Conservation (phyloP, 2,113 vertebrate genomes). For the Proteles cristata region DNA sequence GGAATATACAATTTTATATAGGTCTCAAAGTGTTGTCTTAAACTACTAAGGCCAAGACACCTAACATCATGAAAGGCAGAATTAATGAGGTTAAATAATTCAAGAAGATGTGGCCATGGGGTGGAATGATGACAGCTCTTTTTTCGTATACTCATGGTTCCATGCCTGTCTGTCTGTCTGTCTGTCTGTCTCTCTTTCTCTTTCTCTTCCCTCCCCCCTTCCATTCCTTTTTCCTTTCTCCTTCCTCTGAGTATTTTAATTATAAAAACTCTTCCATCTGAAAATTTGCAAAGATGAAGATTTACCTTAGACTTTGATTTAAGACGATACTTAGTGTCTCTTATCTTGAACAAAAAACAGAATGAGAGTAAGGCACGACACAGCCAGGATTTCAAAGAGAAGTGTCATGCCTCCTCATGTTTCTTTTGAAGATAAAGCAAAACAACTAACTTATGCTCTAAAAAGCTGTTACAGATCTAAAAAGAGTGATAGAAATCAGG, state of each 20-base stretch:
- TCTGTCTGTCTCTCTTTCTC: background rate
- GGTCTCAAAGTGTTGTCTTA: background rate
- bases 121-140: background rate
- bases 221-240: background rate
- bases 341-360: background rate
- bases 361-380: background rate
- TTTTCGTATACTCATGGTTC: background rate
- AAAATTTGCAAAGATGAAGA: background rate
- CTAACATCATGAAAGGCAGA: background rate
- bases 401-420: background rate
- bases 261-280: background rate
- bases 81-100: background rate
- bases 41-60: background rate
- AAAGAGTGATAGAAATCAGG: background rate
- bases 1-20: background rate
- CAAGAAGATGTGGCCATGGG: background rate
- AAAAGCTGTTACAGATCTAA: background rate
- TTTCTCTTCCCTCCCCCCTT: background rate
- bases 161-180: no score
- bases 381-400: constrained; percentile 15
- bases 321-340: background rate
- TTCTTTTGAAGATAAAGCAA: constrained; percentile 5
- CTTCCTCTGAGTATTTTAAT: background rate
- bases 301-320: background rate
- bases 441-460: background rate